phyloP scores from a whole-genome alignment of 2,113 vertebrate genomes.

The Syrmaticus mikado region DNA sequence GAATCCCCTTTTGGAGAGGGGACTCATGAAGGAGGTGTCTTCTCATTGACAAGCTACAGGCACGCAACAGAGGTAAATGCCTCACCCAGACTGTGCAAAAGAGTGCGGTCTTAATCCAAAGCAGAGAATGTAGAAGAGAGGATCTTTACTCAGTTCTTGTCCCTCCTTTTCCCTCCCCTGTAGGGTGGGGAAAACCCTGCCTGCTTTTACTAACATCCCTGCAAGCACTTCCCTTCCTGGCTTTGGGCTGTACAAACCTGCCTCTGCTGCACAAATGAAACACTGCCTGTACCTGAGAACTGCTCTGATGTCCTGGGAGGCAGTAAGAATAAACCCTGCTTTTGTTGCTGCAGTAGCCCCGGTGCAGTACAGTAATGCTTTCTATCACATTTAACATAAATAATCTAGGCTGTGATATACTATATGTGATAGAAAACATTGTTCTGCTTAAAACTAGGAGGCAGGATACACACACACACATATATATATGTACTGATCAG shows the following conservation, averaged over 20 bases:
- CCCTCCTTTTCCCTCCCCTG: background rate
- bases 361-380: background rate
- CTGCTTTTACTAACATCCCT: background rate
- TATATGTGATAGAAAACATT: too few relatives aligned
- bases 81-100: background rate
- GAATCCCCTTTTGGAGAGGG: background rate
- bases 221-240: background rate
- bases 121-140: background rate
- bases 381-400: background rate
- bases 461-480: too few relatives aligned
- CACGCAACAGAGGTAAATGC: background rate
- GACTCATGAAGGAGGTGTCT: background rate
- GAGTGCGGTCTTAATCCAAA: background rate
- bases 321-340: background rate
- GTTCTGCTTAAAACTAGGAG: too few relatives aligned
- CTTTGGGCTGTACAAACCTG: background rate
- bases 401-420: background rate
- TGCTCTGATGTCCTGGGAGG: background rate
- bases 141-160: background rate
- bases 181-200: background rate
- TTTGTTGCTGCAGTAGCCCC: background rate
- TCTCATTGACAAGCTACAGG: background rate
- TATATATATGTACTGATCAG: background rate
- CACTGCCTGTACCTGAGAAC: background rate
- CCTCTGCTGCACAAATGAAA: background rate